These are phyloP conservation scores for Coptodon bakossiorum DNA, from an alignment of 2,113 vertebrate genomes.

Conservation along the genomic window DNA sequence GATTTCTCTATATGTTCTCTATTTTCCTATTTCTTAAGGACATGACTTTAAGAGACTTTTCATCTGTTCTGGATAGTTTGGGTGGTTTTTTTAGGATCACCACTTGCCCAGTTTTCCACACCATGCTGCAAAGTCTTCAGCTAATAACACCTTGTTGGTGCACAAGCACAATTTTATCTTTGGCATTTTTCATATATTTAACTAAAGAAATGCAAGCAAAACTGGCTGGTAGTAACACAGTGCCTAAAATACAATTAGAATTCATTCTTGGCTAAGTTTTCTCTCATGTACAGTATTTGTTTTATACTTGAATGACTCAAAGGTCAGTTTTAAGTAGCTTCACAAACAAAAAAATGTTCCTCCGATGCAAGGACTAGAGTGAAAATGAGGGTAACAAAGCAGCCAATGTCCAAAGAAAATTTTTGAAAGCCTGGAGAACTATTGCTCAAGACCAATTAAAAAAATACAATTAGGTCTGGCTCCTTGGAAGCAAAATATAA, in stretches of 20 bases:
- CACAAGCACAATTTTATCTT: background rate
- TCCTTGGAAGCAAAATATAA: background rate
- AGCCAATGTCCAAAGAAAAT: fast-evolving
- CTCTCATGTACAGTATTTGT: background rate
- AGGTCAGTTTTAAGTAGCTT: background rate
- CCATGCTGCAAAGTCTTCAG: background rate
- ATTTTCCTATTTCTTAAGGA: background rate
- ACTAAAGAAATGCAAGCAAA: background rate
- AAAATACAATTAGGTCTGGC: background rate
- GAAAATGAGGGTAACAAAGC: background rate
- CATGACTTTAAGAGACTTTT: background rate
- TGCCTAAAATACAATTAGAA: background rate
- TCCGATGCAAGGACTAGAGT: background rate
- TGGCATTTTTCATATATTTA: background rate
- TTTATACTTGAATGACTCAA: background rate
- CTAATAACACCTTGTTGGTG: background rate
- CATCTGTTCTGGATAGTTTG: background rate
- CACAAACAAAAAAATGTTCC: background rate
- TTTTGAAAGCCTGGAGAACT: background rate
- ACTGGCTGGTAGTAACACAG: background rate
- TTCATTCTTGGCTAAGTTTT: background rate
- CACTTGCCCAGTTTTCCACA: background rate
- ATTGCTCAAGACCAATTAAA: background rate
- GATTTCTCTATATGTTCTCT: background rate
- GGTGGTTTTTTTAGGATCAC: background rate